Evolutionary conservation across 1,140 invertebrate genomes (phyloP).

Genomic region (Cyclargus thomasi): DNA sequence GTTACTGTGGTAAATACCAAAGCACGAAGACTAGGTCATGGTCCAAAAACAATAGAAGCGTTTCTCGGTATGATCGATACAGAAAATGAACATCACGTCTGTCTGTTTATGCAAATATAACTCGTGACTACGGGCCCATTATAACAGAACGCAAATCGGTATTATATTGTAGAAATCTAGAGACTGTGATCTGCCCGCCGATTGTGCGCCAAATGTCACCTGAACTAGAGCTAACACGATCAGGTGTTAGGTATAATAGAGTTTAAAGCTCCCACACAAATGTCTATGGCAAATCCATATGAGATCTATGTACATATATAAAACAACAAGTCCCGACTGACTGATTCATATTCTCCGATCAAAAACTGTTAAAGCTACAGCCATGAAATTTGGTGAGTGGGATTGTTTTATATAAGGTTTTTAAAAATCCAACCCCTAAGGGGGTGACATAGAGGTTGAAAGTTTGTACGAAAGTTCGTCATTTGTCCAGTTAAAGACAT

Average conservation of each 20-base stretch:
- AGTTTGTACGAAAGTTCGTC: no score
- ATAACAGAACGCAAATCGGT: slow-evolving; percentile 15
- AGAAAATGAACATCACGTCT: slow-evolving; percentile 23
- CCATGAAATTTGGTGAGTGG: no score
- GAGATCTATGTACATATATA: no score
- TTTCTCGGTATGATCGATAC: slow-evolving; percentile 24
- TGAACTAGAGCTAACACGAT: not conserved
- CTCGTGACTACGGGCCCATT: slow-evolving; percentile 29
- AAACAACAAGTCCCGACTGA: no score
- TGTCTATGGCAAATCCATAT: no score
- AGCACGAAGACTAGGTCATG: not conserved
- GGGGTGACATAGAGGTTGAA: no score
- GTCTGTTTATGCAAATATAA: slow-evolving; percentile 31
- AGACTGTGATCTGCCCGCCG: not conserved
- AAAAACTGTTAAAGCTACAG: no score
- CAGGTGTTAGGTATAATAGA: not conserved
- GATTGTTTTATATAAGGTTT: no score
- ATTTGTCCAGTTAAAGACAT: no score
- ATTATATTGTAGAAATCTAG: slow-evolving; percentile 22
- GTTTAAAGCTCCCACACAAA: no score
- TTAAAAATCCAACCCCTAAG: no score
- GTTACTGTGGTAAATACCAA: not conserved
- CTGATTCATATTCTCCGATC: no score
- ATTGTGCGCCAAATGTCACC: not conserved
- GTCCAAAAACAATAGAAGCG: not conserved